phyloP scores from a whole-genome alignment of 2,888 invertebrate species.

The Caradrina kadenii region DNA sequence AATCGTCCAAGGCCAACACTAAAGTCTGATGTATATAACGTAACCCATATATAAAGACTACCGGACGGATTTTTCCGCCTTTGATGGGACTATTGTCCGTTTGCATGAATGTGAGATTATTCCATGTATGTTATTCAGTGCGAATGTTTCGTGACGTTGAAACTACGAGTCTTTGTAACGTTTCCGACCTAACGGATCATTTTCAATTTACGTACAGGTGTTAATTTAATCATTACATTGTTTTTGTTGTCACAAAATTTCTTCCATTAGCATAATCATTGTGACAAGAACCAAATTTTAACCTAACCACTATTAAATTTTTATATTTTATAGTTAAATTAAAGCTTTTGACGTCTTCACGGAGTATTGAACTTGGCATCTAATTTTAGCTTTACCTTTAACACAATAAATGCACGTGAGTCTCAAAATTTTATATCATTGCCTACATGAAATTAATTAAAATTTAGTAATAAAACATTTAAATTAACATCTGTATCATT shows the following conservation, averaged over 20 bases:
- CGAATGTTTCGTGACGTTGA: slow-evolving; percentile 71
- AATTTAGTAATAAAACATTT: slow-evolving; percentile 38
- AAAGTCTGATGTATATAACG: slow-evolving; percentile 89
- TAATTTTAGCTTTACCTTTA: slow-evolving; percentile 59
- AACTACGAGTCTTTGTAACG: slow-evolving; percentile 50
- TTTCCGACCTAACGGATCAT: slow-evolving; percentile 49
- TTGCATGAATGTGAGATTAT: slow-evolving; percentile 86
- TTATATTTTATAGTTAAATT: slow-evolving; percentile 40
- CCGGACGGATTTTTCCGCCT: slow-evolving; percentile 79
- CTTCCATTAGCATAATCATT: slow-evolving; percentile 58
- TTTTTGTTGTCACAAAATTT: slow-evolving; percentile 54
- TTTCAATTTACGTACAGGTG: slow-evolving; percentile 60
- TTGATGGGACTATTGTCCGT: slow-evolving; percentile 85
- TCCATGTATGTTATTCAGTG: slow-evolving; percentile 79
- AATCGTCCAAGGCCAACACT: slow-evolving; percentile 78
- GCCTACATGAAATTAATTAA: slow-evolving; percentile 30
- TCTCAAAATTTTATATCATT: slow-evolving; percentile 37
- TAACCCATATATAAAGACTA: slow-evolving; percentile 83
- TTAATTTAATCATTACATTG: slow-evolving; percentile 60
- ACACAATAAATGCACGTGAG: slow-evolving; percentile 55
- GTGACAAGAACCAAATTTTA: slow-evolving; percentile 56
- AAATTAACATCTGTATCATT: slow-evolving; percentile 65
- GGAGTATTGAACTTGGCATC: slow-evolving; percentile 51
- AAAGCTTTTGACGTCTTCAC: slow-evolving; percentile 45
- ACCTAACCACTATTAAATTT: slow-evolving; percentile 38